A percentile compares a stretch with the other conserved stretches of the same genome.
Conservation (phyloP, 1,140 invertebrate genomes). For the Diabrotica undecimpunctata region DNA sequence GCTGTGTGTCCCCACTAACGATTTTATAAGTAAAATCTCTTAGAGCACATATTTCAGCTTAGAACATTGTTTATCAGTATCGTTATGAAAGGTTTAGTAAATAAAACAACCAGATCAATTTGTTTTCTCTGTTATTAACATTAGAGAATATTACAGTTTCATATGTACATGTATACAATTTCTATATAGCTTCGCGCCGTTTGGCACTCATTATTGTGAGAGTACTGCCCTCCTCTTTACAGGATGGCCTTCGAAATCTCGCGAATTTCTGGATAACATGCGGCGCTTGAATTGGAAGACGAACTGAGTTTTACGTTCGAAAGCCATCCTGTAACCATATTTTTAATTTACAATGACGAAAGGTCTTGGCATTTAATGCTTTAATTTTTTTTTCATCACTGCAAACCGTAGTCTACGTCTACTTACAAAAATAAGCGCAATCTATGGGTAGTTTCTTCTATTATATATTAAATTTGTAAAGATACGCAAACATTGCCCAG, state of each 20-base stretch:
- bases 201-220: conserved; percentile 32
- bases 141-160: conserved; percentile 37
- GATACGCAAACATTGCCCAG: neutral
- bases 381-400: conserved; percentile 10
- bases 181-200: conserved; percentile 34
- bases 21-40: no score
- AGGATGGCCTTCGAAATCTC: conserved; percentile 3
- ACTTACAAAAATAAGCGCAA: conserved; percentile 21
- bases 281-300: conserved; percentile 1
- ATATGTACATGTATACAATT: conserved; percentile 38
- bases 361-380: conserved; percentile 15
- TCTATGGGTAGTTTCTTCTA: conserved; percentile 7
- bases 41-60: no score
- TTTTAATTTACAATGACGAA: conserved; percentile 15
- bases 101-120: conserved; percentile 21
- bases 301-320: conserved; percentile 3
- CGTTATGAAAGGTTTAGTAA: neutral
- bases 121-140: conserved; percentile 37
- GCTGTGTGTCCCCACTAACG: no score
- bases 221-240: conserved; percentile 34
- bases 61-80: no score
- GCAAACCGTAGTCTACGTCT: conserved; percentile 12
- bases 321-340: conserved; percentile 4
- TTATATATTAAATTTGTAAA: neutral
- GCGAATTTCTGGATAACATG: neutral